Evolutionary conservation across 1,140 invertebrate species (phyloP), one percentile per base, ranked within the genome.

Genomic region (Zaprionus vittiger): DNA sequence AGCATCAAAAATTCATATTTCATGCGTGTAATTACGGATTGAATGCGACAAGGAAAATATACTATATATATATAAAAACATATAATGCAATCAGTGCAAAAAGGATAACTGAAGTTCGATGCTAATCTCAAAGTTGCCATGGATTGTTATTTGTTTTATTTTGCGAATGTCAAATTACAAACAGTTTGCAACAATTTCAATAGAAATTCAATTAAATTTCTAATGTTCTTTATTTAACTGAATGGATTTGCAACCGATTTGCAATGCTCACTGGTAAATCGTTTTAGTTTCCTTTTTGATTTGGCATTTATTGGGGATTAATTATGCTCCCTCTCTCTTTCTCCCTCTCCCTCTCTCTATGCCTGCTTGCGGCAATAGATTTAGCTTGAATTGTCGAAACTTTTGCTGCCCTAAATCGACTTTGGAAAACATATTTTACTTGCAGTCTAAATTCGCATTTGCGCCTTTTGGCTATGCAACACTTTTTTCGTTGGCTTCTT

Each of bases 1-100:
- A 54, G 28, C 24, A 47, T 49, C 12, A 54, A 26, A 37, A 20
- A 61, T 74, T 74, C 59, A 69, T 44, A 74, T 57, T 69, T 62
- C 49, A 60, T 12, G 31, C 31, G 11, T 31, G 44, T 44, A 20
- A 44, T 68, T 24, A 41, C 4, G 37, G 14, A 47, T 47, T 17
- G n/a, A 14, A n/a, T 5, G 4, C 9, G 47, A 52, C 47, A 52
- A 52, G 3, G 1, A 11, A 3, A 12, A 20, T 49, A 12, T 1
- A 3, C 17, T 9, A 31, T 34, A 34, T 34, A 34, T 34, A 34
- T 34, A 34, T 34, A 34, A 4, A 34, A 11, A 34, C 9, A 11
- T 4, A 2, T 34, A 17, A 6, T 11, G 6, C n/a, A 17, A 47
- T 47, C 41, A 17, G 6, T 9, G 7, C 2, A n/a, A 17, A 44